These are phyloP conservation scores for Willisornis vidua DNA, from an alignment of 2,113 vertebrate species.

Conservation along the genomic window DNA sequence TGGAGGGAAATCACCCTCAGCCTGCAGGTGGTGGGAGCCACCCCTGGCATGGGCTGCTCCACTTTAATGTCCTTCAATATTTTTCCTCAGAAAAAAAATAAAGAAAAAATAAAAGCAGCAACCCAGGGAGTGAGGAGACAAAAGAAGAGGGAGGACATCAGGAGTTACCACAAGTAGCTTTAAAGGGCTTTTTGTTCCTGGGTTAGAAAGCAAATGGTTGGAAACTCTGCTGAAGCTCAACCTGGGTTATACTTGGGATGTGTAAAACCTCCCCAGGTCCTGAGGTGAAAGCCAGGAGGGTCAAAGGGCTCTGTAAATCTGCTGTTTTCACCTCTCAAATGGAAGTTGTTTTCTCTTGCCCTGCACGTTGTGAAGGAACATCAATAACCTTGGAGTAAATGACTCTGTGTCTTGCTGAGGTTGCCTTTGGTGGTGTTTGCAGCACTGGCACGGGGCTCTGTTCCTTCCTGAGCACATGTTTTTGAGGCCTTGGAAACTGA, in stretches of 20 bases:
- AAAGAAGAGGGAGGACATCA: background rate
- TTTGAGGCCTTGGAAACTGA: background rate
- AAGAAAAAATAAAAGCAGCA: too few relatives aligned
- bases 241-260: background rate
- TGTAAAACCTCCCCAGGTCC: background rate
- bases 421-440: background rate
- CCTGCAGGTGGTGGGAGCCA: background rate
- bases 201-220: background rate
- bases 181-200: background rate
- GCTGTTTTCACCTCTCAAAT: background rate
- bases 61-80: background rate
- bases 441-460: background rate
- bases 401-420: background rate
- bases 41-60: background rate
- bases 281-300: background rate
- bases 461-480: background rate
- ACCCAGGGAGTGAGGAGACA: background rate
- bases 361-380: rapidly evolving
- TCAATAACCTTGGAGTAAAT: background rate
- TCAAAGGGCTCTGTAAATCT: background rate
- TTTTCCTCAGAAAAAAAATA: background rate
- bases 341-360: background rate
- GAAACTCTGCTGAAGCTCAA: background rate
- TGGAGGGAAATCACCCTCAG: background rate
- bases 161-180: background rate